Evolutionary conservation across 1,140 invertebrate species (phyloP).

Genomic region (Drosophila subobscura): DNA sequence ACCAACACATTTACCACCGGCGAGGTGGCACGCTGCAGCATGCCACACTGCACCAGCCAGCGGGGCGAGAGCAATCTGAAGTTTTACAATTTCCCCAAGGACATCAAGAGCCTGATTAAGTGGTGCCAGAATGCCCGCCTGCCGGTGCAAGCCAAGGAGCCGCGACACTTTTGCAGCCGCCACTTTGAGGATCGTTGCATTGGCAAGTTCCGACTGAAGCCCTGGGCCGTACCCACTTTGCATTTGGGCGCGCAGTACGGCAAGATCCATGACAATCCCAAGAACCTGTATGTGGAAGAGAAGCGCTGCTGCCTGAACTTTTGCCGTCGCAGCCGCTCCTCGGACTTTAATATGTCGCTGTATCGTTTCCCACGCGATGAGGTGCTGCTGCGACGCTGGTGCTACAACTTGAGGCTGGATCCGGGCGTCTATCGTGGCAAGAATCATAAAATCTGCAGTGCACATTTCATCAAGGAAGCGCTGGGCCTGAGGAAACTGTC

Average conservation of each 20-base stretch:
- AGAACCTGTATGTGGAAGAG: slow-evolving; percentile 74
- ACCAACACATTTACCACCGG: slow-evolving; percentile 78
- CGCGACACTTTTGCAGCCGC: slow-evolving; percentile 75
- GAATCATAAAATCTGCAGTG: slow-evolving; percentile 81
- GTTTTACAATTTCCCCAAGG: slow-evolving; percentile 79
- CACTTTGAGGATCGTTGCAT: slow-evolving; percentile 81
- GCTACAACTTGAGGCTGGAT: slow-evolving; percentile 76
- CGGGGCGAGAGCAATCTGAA: slow-evolving; percentile 77
- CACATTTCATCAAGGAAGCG: slow-evolving; percentile 77
- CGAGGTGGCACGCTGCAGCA: slow-evolving; percentile 76
- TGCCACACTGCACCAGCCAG: slow-evolving; percentile 75
- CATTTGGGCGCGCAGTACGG: slow-evolving; percentile 76
- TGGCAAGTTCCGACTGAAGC: slow-evolving; percentile 77
- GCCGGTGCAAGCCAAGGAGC: slow-evolving; percentile 75
- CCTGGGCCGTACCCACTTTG: slow-evolving; percentile 77
- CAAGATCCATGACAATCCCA: slow-evolving; percentile 78
- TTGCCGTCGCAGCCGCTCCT: slow-evolving; percentile 73
- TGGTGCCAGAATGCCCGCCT: slow-evolving; percentile 80
- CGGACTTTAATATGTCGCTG: slow-evolving; percentile 77
- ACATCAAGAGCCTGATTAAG: slow-evolving; percentile 78
- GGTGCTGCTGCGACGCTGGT: slow-evolving; percentile 72
- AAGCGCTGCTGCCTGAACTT: slow-evolving; percentile 78
- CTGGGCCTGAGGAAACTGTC: slow-evolving; percentile 72
- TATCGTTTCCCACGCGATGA: slow-evolving; percentile 78
- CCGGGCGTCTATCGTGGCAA: slow-evolving; percentile 76